Evolutionary conservation across 2,888 invertebrate genomes (phyloP), one percentile per base, ranked within the genome.

Genomic region (Apodemia duryi): DNA sequence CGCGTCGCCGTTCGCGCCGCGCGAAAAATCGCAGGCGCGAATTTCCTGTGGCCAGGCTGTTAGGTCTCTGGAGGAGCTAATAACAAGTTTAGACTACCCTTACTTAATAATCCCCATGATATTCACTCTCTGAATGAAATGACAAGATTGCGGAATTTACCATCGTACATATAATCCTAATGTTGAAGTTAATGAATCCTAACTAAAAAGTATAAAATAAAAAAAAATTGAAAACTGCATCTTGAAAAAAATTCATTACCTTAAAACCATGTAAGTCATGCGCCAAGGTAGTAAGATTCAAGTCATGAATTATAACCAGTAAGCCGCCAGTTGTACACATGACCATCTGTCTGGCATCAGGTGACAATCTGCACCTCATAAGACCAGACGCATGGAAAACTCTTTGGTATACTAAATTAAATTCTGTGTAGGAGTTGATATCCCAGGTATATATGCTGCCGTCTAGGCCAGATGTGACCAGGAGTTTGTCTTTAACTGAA

Each of bases 391-490:
- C 97, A 78, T 97, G 95, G 82, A 98, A 98, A 11, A 97, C 96
- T 79, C 96, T 94, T 77, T 96, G 95, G 80, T 95, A 95, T 60
- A 95, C 92, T 74, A 96, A 92, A 73, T 95, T 96, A 76, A 94
- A 95, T 80, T 97, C 97, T 1, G 96, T 95, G 71, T 93, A 96
- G 78, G 95, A 96, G 82, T 97, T 97, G 43, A 98, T 96, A 80
- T 98, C 97, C 98, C 98, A 98, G 0, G 97, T 96, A 76, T 96
- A 97, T 78, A 98, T 97, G 77, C 96, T 96, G 13, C 98, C 98
- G 84, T 98, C 98, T 79, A 98, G 96, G 0, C 97, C 98, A 1
- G 98, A 98, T 0, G 98, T 98, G 13, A 98, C 95, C 67, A 98
- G 92, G 9, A 97, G 91, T 70, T 96, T 95, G 78, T 97, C 96